phyloP scores from a whole-genome alignment of 2,113 vertebrate genomes.

The Pseudois nayaur region DNA sequence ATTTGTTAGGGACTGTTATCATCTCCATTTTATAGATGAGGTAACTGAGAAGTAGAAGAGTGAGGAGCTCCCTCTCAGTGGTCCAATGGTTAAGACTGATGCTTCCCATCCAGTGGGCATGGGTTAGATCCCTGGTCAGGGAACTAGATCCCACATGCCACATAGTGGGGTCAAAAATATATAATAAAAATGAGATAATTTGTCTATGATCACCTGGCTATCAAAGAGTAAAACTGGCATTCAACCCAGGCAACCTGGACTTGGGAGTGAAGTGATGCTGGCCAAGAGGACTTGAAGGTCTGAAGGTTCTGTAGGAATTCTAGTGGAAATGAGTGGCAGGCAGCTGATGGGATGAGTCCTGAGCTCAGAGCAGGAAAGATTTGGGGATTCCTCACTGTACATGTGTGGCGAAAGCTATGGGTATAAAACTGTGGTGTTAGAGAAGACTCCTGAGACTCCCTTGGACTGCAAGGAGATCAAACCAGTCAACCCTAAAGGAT shows the following conservation, averaged over 20 bases:
- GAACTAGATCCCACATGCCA: background rate
- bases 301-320: background rate
- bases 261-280: background rate
- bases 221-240: background rate
- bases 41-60: background rate
- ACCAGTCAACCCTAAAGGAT: background rate
- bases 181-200: background rate
- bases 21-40: background rate
- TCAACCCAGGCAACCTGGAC: background rate
- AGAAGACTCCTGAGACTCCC: background rate
- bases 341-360: background rate
- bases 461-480: background rate
- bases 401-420: background rate
- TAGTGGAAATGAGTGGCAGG: background rate
- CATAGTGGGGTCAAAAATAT: background rate
- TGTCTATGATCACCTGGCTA: background rate
- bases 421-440: background rate
- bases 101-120: background rate
- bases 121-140: background rate
- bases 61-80: background rate
- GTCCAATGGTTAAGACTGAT: background rate
- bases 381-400: background rate
- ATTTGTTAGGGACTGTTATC: background rate
- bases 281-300: background rate
- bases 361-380: background rate